Percentiles rank a stretch among this genome's conserved stretches.
These are phyloP conservation scores for Halcyon smyrnensis DNA, from an alignment of 2,797 vertebrate species.

Conservation along the genomic window DNA sequence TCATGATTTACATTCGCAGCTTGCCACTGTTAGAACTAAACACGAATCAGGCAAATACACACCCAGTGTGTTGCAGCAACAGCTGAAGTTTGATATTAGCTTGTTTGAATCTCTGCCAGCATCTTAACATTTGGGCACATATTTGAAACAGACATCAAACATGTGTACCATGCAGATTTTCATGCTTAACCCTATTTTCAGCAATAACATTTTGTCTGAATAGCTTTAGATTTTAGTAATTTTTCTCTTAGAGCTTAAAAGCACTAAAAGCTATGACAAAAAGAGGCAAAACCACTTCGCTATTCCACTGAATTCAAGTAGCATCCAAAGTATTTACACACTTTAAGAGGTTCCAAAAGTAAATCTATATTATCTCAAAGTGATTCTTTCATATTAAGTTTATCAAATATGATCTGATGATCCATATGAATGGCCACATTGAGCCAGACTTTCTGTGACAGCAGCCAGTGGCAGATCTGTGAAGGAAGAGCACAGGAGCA, in stretches of 20 bases:
- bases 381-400: neutral
- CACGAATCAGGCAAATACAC: neutral
- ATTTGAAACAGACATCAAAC: constrained; percentile 13
- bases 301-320: neutral
- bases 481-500: neutral
- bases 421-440: neutral
- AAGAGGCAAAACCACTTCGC: neutral
- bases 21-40: neutral
- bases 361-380: neutral
- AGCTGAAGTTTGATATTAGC: constrained; percentile 6
- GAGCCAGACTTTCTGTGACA: neutral
- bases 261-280: neutral
- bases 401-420: neutral
- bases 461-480: neutral
- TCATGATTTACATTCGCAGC: neutral
- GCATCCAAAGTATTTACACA: neutral
- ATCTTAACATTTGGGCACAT: neutral
- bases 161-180: neutral
- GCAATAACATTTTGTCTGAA: neutral
- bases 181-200: neutral
- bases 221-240: constrained; percentile 9
- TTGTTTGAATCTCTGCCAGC: constrained; percentile 4
- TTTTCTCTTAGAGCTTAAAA: constrained; percentile 8
- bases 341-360: neutral
- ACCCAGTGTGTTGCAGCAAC: neutral